phyloP scores from a whole-genome alignment of 1,140 invertebrate species.

The Ostrea denselamellosa region DNA sequence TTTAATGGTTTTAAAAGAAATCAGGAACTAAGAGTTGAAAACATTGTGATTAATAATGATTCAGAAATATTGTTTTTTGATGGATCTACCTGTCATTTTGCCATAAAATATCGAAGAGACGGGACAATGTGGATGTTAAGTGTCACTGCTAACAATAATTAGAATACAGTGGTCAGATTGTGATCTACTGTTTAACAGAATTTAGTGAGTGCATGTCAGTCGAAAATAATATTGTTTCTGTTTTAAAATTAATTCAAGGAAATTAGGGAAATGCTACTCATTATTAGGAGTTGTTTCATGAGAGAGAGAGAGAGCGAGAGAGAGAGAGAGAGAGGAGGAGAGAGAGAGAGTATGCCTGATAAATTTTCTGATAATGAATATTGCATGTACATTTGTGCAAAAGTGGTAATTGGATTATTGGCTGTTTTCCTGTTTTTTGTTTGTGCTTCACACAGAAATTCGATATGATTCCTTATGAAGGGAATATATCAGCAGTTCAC shows the following conservation, averaged over 20 bases:
- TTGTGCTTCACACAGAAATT: slow-evolving; percentile 23
- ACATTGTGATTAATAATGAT: slow-evolving; percentile 21
- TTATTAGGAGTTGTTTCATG: not conserved
- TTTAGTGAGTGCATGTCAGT: not conserved
- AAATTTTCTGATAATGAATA: not conserved
- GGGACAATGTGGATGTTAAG: not conserved
- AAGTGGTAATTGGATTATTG: slow-evolving; percentile 37
- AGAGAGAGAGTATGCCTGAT: not conserved
- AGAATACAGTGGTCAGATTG: slow-evolving; percentile 11
- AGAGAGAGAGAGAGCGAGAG: not conserved
- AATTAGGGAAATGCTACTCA: not conserved
- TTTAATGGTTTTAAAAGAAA: not conserved
- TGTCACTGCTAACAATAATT: not conserved
- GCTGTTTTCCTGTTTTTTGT: slow-evolving; percentile 1
- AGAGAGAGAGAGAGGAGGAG: not conserved
- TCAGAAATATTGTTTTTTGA: slow-evolving; percentile 27
- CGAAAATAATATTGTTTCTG: not conserved
- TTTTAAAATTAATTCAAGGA: not conserved
- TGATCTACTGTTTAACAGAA: not conserved
- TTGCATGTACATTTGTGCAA: slow-evolving; percentile 32
- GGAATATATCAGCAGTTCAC: not conserved
- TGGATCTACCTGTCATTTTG: slow-evolving; percentile 15
- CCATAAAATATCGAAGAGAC: not conserved
- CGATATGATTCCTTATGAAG: slow-evolving; percentile 13
- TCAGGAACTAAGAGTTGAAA: slow-evolving; percentile 16